Evolutionary conservation across 2,797 vertebrate species (phyloP).

Genomic region (Neosilurus hyrtlii): DNA sequence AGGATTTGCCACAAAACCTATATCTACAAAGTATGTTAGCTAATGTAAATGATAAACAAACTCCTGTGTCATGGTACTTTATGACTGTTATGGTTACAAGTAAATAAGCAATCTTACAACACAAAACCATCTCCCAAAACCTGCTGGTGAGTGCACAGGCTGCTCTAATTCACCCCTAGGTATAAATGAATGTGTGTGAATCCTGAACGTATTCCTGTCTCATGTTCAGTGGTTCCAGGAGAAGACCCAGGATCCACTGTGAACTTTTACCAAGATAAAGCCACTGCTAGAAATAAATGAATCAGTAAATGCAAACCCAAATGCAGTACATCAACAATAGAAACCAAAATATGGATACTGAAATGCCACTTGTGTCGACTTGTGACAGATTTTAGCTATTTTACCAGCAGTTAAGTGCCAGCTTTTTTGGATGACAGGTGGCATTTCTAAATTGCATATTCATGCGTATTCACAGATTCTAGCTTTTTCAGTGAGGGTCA

Average conservation of each 20-base stretch:
- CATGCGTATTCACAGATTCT: slow-evolving; percentile 11
- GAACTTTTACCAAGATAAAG: slow-evolving; percentile 1
- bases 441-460: slow-evolving; percentile 6
- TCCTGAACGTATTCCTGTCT: background rate
- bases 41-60: background rate
- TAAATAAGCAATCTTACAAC: background rate
- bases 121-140: background rate
- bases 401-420: background rate
- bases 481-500: background rate
- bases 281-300: background rate
- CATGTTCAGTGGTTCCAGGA: background rate
- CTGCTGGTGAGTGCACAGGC: background rate
- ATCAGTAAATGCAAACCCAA: background rate
- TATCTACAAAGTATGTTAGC: background rate
- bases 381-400: background rate
- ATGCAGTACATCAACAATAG: background rate
- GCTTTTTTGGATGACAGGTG: slow-evolving; percentile 8
- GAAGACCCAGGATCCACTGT: background rate
- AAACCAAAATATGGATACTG: background rate
- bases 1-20: background rate
- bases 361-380: background rate
- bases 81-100: background rate
- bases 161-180: background rate
- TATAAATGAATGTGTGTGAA: background rate
- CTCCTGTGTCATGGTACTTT: background rate